phyloP scores from a whole-genome alignment of 2,113 vertebrate genomes.

The Phalacrocorax brasilianus region DNA sequence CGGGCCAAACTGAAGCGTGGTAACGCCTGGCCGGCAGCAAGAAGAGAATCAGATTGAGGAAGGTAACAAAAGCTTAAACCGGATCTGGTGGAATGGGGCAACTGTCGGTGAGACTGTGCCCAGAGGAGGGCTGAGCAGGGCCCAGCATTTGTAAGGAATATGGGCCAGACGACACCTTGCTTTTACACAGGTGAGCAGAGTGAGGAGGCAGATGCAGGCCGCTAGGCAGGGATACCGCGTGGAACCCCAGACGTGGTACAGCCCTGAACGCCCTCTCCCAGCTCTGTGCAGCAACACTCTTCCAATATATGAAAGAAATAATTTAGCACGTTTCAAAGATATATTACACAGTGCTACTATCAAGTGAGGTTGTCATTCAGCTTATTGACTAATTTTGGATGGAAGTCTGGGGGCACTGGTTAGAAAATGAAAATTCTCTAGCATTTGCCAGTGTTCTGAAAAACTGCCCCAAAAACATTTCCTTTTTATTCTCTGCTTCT shows the following conservation, averaged over 20 bases:
- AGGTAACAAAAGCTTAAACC: neutral
- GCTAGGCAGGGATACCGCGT: no score
- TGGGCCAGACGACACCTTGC: neutral
- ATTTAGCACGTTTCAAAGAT: neutral
- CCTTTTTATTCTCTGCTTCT: neutral
- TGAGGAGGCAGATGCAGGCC: neutral
- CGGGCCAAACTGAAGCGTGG: neutral
- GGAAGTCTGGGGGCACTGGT: neutral
- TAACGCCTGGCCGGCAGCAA: neutral
- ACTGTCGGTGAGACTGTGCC: neutral
- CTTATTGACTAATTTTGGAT: neutral
- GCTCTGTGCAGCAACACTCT: neutral
- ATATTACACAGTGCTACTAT: neutral
- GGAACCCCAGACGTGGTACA: neutral
- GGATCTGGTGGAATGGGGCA: neutral
- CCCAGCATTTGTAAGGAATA: neutral
- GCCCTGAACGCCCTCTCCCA: neutral
- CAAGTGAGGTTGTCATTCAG: neutral
- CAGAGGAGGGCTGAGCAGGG: neutral
- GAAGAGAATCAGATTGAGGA: neutral
- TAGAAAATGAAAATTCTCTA: neutral
- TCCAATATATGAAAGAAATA: neutral
- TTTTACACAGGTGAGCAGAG: neutral
- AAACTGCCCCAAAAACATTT: neutral
- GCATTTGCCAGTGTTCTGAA: neutral